Evolutionary conservation across 2,113 vertebrate species (phyloP).

Genomic region (Melanerpes aurifrons): DNA sequence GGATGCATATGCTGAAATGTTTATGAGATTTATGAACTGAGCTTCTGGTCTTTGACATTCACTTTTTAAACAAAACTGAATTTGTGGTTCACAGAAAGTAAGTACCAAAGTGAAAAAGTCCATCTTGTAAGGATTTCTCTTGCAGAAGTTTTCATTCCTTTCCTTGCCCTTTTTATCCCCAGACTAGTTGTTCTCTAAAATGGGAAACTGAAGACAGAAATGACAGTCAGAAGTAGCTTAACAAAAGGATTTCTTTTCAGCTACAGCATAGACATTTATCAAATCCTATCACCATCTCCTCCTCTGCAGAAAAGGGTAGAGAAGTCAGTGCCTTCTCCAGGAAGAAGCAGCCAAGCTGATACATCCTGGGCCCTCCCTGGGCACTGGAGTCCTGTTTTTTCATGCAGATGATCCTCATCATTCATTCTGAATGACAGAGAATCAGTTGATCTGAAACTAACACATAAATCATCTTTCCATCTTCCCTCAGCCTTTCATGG

Average conservation of each 20-base stretch:
- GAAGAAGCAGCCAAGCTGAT: not conserved
- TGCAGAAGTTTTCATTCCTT: not conserved
- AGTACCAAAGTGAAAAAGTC: not conserved
- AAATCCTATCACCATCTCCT: not conserved
- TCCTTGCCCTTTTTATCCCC: not conserved
- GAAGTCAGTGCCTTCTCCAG: not conserved
- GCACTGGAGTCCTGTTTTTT: not conserved
- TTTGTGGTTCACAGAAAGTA: not conserved
- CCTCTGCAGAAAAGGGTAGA: not conserved
- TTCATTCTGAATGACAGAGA: not conserved
- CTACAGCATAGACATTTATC: not conserved
- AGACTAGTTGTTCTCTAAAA: not conserved
- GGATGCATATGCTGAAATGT: constrained; percentile 26
- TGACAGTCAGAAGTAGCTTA: not conserved
- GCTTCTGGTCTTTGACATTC: not conserved
- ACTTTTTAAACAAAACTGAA: constrained; percentile 23
- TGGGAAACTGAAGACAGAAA: not conserved
- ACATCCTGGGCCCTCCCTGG: not conserved
- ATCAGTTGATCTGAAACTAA: not conserved
- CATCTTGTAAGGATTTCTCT: not conserved
- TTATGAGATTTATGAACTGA: constrained; percentile 38
- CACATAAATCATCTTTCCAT: not conserved
- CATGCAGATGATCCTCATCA: not conserved
- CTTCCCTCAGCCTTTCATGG: not conserved
- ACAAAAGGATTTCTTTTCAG: not conserved